Evolutionary conservation across 2,113 vertebrate species (phyloP).

Genomic region (Thymallus thymallus): DNA sequence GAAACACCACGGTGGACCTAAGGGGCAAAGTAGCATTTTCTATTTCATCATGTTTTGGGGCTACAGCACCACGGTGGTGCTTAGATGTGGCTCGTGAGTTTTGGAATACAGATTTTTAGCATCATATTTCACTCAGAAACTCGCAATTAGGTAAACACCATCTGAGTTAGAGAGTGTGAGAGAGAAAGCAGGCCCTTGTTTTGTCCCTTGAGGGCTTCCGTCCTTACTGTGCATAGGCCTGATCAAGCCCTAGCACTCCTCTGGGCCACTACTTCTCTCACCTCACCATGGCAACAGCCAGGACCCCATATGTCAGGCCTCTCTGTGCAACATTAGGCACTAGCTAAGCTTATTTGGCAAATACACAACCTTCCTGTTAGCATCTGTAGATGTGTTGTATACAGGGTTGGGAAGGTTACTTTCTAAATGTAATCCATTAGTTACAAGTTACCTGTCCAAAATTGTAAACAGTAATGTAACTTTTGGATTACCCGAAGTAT

Average conservation of each 20-base stretch:
- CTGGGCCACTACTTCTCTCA: constrained; percentile 24
- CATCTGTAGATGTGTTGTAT: too few species aligned
- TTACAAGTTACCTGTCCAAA: too few species aligned
- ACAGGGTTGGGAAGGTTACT: too few species aligned
- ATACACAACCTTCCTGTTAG: not conserved
- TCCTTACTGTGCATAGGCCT: constrained; percentile 25
- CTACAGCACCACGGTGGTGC: not conserved
- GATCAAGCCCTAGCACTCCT: constrained; percentile 33
- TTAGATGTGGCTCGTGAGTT: not conserved
- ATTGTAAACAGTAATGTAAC: too few species aligned
- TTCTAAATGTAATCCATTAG: too few species aligned
- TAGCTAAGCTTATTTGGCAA: not conserved
- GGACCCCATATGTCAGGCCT: not conserved
- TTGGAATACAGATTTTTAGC: not conserved
- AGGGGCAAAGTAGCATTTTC: not conserved
- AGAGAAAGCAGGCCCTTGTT: not conserved
- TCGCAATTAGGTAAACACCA: not conserved
- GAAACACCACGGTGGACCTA: not conserved
- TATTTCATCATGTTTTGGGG: not conserved
- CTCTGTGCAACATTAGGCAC: not conserved
- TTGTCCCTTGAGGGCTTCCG: constrained; percentile 15
- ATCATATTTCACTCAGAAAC: too few species aligned
- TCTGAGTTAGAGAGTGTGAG: not conserved
- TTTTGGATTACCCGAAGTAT: too few species aligned
- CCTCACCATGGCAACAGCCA: constrained; percentile 51